A percentile compares a stretch with the other conserved stretches of the same genome.
Evolutionary conservation across 2,113 vertebrate species (phyloP).

Genomic region (Odocoileus virginianus): DNA sequence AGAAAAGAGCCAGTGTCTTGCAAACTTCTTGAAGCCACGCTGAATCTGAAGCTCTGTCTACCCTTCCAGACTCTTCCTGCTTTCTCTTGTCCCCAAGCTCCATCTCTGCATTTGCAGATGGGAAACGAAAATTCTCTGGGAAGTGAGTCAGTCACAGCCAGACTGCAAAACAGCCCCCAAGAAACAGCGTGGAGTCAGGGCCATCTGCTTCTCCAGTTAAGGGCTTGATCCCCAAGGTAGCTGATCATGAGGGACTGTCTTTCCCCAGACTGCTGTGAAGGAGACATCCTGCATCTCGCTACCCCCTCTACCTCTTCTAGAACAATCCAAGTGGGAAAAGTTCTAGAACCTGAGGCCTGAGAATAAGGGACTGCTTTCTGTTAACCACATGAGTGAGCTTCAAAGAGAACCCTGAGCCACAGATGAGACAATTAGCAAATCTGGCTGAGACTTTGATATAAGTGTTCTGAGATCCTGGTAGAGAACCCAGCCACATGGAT

Average conservation of each 20-base stretch:
- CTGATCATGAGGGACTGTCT: not conserved
- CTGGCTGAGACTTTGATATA: not conserved
- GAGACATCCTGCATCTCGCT: not conserved
- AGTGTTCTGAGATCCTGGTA: not conserved
- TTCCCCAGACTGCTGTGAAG: not conserved
- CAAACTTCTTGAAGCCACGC: not conserved
- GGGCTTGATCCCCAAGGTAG: not conserved
- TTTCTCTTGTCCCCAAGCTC: not conserved
- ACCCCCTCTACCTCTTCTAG: not conserved
- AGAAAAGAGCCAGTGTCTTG: not conserved
- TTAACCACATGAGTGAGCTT: not conserved
- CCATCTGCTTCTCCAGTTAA: slow-evolving; percentile 15
- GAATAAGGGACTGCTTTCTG: not conserved
- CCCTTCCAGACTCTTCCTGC: not conserved
- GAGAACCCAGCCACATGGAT: not conserved
- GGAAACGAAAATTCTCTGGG: not conserved
- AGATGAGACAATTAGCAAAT: not conserved
- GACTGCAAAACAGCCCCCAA: not conserved
- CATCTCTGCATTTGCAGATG: not conserved
- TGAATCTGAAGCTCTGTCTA: not conserved
- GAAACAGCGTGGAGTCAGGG: not conserved
- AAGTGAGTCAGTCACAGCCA: slow-evolving; percentile 44
- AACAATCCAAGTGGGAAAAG: not conserved
- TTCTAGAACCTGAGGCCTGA: not conserved
- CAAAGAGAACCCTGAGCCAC: not conserved